Conservation (phyloP, 2,113 vertebrate genomes). For the Apteryx owenii region DNA sequence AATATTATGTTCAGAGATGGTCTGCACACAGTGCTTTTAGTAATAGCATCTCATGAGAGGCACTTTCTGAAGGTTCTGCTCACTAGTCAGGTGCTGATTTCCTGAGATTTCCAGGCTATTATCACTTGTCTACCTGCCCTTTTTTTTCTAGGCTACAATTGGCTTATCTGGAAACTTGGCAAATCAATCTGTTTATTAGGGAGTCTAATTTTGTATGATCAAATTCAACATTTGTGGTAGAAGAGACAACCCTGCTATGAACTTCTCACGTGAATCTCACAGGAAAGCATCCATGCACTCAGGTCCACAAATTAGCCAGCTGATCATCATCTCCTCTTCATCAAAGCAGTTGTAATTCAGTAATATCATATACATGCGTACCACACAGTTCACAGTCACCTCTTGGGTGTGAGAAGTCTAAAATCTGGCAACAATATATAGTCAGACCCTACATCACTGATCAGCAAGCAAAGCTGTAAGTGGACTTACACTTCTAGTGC, state of each 20-base stretch:
- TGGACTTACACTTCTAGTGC: neutral
- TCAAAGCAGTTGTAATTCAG: neutral
- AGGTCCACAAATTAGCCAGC: neutral
- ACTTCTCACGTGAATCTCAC: neutral
- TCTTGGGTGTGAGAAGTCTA: neutral
- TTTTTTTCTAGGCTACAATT: neutral
- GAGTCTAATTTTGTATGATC: neutral
- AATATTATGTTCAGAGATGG: neutral
- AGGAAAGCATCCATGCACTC: neutral
- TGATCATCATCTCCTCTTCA: neutral
- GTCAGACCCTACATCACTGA: neutral
- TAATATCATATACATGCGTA: neutral
- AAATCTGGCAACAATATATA: neutral
- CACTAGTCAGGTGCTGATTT: neutral
- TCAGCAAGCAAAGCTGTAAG: neutral
- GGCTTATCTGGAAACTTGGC: neutral
- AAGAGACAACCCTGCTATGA: neutral
- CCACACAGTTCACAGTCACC: neutral
- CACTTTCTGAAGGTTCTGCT: neutral
- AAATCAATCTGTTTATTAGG: neutral
- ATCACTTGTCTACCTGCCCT: neutral
- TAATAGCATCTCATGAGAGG: neutral
- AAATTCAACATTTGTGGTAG: neutral
- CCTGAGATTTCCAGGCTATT: neutral
- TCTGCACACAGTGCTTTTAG: neutral